phyloP scores from a whole-genome alignment of 1,140 invertebrate genomes.

The Drosophila tropicalis region DNA sequence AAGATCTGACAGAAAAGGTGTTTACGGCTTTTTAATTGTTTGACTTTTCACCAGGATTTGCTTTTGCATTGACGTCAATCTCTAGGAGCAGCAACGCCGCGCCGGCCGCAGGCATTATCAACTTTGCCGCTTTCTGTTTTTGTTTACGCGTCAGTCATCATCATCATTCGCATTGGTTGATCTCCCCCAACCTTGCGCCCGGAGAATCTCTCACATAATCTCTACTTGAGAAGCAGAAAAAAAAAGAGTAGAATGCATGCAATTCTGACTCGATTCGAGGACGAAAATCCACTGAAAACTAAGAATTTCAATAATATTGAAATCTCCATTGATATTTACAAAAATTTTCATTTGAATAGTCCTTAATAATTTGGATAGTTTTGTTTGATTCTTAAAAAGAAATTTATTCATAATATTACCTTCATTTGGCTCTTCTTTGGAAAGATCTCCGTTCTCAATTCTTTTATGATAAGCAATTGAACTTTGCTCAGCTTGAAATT shows the following conservation, averaged over 20 bases:
- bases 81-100: not conserved
- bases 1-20: constrained; percentile 32
- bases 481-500: constrained; percentile 33
- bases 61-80: constrained; percentile 47
- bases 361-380: too few relatives aligned
- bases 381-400: too few relatives aligned
- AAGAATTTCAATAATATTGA: not conserved
- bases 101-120: constrained; percentile 4
- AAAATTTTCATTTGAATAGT: too few relatives aligned
- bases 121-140: constrained; percentile 2
- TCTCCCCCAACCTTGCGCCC: constrained; percentile 7
- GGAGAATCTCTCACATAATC: not conserved
- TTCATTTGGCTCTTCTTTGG: not conserved
- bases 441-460: not conserved
- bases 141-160: not conserved
- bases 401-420: too few relatives aligned
- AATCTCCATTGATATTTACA: too few relatives aligned
- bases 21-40: constrained; percentile 43
- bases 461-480: constrained; percentile 39
- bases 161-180: constrained; percentile 3
- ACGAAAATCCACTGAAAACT: not conserved
- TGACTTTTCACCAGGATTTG: constrained; percentile 48
- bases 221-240: not conserved
- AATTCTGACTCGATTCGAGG: not conserved
- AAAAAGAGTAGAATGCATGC: constrained; percentile 1